Base-by-base conservation (phyloP, 2,113 vertebrate species). In the Cryptomyrus ogoouensis region DNA sequence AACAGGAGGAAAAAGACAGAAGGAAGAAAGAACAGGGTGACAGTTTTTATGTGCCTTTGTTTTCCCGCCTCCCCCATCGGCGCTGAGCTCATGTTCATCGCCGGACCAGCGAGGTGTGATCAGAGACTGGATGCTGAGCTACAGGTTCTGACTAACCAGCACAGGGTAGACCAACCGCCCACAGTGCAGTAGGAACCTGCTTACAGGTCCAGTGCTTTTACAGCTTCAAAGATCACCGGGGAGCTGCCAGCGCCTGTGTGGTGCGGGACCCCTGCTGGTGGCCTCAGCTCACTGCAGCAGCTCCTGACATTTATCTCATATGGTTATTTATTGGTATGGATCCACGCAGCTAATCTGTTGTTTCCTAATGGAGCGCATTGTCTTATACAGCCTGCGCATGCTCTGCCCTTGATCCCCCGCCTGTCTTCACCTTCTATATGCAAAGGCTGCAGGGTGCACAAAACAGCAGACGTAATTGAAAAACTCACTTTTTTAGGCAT, bases 401-500 rank as follows among this genome's bases (percentile, higher is more conserved):
- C 31, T 39, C 35, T 80, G 31, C 4, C 31, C 5, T 42, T 42
- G 17, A 42, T 42, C 31, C 31, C 35, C 35, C 5, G 17, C 12
- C 31, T 80, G 74, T 80, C 35, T 42, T 42, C 13, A 39, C 35
- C 15, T 80, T 39, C 4, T 42, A 35, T 42, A 80, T 80, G 35
- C 74, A 8, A 42, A 80, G 31, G 74, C 35, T 42, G 35, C 15
- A 15, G 47, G 47, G 19, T 88, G 7, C 52, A 62, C 42, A 13
- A 24, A 91, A 94, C 94, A 93, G 92, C 62, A 92, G 80, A 74
- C 89, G 62, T 93, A 93, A 94, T 93, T 91, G 13, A 87, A 50
- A 66, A 27, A 10, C 85, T 27, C 66, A 27, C 31, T 84, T 46
- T 84, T 66, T n/a, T 24, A 52, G 15, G 19, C 85, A 53, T 47